Conservation (phyloP, 2,797 vertebrate genomes). For the Yasuhikotakia modesta region DNA sequence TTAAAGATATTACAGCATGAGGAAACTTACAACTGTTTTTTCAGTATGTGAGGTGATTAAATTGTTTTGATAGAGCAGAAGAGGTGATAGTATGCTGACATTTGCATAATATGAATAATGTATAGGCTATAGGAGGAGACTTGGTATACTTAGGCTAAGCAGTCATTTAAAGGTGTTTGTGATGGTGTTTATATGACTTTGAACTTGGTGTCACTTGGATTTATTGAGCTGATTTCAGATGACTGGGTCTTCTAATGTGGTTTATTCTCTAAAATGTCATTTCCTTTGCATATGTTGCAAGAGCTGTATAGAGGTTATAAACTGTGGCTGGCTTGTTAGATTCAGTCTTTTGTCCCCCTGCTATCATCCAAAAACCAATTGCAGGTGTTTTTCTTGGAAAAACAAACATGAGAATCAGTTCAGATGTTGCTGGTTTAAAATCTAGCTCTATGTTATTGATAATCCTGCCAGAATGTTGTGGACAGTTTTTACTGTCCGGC, state of each 20-base stretch:
- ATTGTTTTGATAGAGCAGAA: slow-evolving; percentile 50
- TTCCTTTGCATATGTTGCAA: neutral
- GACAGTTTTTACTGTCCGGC: slow-evolving; percentile 14
- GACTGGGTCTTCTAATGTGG: slow-evolving; percentile 1
- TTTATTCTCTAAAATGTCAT: slow-evolving; percentile 9
- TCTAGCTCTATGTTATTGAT: slow-evolving; percentile 31
- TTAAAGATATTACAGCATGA: slow-evolving; percentile 49
- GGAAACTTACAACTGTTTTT: slow-evolving; percentile 32
- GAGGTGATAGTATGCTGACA: slow-evolving; percentile 35
- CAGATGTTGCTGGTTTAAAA: slow-evolving; percentile 29
- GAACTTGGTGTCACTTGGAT: slow-evolving; percentile 17
- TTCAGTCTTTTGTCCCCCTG: slow-evolving; percentile 11
- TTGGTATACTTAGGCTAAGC: slow-evolving; percentile 12
- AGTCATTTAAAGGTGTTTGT: slow-evolving; percentile 32
- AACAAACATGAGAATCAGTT: neutral
- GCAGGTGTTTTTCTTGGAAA: slow-evolving; percentile 7
- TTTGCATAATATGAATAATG: slow-evolving; percentile 51
- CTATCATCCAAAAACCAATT: slow-evolving; percentile 17
- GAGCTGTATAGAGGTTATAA: slow-evolving; percentile 26
- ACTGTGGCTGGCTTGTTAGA: slow-evolving; percentile 3
- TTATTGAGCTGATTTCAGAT: slow-evolving; percentile 25
- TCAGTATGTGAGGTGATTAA: slow-evolving; percentile 26
- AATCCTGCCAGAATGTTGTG: slow-evolving; percentile 12
- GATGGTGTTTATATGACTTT: slow-evolving; percentile 26
- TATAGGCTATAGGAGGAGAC: slow-evolving; percentile 1